Evolutionary conservation across 2,113 vertebrate species (phyloP).

Genomic region (Callithrix jacchus): DNA sequence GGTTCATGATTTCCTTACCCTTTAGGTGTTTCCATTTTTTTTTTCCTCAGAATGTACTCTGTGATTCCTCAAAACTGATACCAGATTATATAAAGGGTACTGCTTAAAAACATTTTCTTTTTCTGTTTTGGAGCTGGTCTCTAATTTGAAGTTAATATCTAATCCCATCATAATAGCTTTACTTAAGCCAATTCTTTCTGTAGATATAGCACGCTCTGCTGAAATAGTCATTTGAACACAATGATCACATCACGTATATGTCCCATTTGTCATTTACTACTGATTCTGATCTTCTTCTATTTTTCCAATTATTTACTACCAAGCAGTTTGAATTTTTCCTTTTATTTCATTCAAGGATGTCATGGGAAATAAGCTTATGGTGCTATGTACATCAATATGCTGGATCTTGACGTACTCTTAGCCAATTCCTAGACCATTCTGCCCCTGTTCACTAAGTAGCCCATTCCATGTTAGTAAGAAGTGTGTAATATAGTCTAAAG

Average conservation of each 20-base stretch:
- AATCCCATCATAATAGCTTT: neutral
- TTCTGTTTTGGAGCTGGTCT: conserved; percentile 9
- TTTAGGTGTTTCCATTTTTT: neutral
- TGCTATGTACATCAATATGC: neutral
- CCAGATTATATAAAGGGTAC: neutral
- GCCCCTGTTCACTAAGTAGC: neutral
- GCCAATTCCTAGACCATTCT: neutral
- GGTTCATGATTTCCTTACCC: neutral
- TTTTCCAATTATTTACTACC: neutral
- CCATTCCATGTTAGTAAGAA: neutral
- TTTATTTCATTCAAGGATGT: neutral
- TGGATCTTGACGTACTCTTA: neutral
- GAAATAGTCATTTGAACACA: neutral
- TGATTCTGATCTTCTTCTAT: neutral
- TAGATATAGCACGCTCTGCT: neutral
- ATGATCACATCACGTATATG: neutral
- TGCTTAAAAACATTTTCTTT: neutral
- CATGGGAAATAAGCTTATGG: neutral
- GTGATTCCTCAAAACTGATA: neutral
- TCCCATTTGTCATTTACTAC: neutral
- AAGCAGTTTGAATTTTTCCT: neutral
- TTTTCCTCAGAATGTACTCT: neutral
- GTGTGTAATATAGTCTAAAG: neutral
- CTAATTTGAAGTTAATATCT: neutral
- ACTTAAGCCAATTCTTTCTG: neutral